These are phyloP conservation scores for Lutjanus erythropterus DNA, from an alignment of 2,113 vertebrate genomes.

Conservation along the genomic window DNA sequence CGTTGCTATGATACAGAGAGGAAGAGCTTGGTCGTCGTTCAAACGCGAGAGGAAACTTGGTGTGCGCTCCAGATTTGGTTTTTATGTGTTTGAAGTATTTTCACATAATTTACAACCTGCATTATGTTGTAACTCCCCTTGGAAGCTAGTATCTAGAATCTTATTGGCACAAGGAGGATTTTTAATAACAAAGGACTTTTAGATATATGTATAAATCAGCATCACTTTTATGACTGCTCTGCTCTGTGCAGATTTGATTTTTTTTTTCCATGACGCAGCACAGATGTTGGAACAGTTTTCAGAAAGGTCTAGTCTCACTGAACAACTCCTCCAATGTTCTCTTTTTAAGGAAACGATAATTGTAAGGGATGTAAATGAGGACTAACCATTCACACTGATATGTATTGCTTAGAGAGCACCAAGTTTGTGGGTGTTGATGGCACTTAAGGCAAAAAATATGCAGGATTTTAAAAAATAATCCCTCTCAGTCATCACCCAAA, in stretches of 20 bases:
- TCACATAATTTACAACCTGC: slow-evolving; percentile 33
- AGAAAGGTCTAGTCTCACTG: slow-evolving; percentile 12
- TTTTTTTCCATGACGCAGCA: slow-evolving; percentile 58
- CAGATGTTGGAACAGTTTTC: slow-evolving; percentile 62
- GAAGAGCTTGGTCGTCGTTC: slow-evolving; percentile 24
- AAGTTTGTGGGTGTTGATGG: neutral
- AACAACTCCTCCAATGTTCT: neutral
- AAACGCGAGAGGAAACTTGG: slow-evolving; percentile 28
- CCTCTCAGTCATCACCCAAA: too few relatives aligned
- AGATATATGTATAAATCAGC: slow-evolving; percentile 58
- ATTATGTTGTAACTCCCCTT: slow-evolving; percentile 12
- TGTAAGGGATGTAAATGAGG: neutral
- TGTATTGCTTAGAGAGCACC: neutral
- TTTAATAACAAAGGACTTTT: slow-evolving; percentile 29
- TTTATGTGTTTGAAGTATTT: slow-evolving; percentile 28
- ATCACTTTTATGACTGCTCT: slow-evolving; percentile 59
- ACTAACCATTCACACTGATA: neutral
- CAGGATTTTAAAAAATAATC: too few relatives aligned
- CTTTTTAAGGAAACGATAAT: slow-evolving; percentile 11
- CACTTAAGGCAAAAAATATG: too few relatives aligned
- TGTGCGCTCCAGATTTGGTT: slow-evolving; percentile 31
- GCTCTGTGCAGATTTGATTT: slow-evolving; percentile 38
- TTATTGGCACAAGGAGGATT: slow-evolving; percentile 37
- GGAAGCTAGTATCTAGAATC: slow-evolving; percentile 18
- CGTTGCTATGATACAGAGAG: slow-evolving; percentile 44